These are phyloP conservation scores for Trichomycterus rosablanca DNA, from an alignment of 2,113 vertebrate species.

Conservation along the genomic window DNA sequence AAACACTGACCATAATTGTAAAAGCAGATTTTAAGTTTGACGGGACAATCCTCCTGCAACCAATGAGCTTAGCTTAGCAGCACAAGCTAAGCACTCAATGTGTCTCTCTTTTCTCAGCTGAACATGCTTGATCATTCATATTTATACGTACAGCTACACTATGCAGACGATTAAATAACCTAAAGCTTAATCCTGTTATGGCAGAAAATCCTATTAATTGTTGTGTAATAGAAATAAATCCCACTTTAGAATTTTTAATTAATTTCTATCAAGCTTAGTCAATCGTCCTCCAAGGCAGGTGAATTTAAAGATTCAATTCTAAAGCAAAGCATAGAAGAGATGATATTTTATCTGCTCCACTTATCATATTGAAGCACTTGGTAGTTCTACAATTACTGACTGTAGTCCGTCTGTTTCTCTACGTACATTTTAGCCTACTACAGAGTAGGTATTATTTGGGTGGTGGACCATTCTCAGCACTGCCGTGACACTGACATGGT, in stretches of 20 bases:
- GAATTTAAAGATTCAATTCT: too few species aligned
- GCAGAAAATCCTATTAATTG: conserved; percentile 60
- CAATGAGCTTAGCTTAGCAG: conserved; percentile 10
- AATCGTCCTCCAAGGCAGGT: too few species aligned
- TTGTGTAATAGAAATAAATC: conserved; percentile 51
- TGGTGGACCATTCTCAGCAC: too few species aligned
- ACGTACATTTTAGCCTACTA: too few species aligned
- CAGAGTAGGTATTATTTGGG: too few species aligned
- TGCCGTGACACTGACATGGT: too few species aligned
- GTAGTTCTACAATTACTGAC: too few species aligned
- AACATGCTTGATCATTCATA: conserved; percentile 64
- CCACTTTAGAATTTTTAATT: conserved; percentile 61
- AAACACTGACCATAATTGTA: conserved; percentile 31
- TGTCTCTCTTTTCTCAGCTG: conserved; percentile 39
- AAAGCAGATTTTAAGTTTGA: conserved; percentile 17
- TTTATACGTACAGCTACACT: conserved; percentile 66
- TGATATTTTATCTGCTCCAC: too few species aligned
- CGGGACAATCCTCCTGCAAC: conserved; percentile 8
- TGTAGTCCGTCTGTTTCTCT: too few species aligned
- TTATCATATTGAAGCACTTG: too few species aligned
- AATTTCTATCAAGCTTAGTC: conserved; percentile 56
- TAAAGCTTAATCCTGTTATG: conserved; percentile 63
- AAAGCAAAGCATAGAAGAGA: too few species aligned
- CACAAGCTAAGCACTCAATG: conserved; percentile 21
- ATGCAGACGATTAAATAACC: conserved; percentile 60